These are phyloP conservation scores for Premnoplex brunnescens DNA, from an alignment of 2,797 vertebrate species.

Conservation along the genomic window DNA sequence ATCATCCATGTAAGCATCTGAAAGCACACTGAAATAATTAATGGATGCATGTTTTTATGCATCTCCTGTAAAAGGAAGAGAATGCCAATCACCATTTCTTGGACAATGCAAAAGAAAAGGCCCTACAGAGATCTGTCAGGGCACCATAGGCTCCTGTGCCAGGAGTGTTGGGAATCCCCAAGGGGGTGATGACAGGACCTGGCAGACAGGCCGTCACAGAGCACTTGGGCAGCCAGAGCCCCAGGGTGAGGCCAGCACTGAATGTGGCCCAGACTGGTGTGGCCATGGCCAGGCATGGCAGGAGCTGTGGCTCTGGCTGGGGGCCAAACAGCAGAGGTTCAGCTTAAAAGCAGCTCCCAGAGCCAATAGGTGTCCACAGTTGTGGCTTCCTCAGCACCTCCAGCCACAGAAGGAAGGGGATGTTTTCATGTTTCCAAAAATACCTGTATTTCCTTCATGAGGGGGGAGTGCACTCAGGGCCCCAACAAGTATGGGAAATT, in stretches of 20 bases:
- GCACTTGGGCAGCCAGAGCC: background rate
- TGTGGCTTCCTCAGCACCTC: background rate
- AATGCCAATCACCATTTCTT: background rate
- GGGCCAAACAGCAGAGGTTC: background rate
- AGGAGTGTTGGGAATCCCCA: accelerated
- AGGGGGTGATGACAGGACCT: background rate
- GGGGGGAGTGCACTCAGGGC: background rate
- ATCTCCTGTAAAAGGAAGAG: background rate
- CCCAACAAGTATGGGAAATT: accelerated
- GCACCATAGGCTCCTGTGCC: accelerated
- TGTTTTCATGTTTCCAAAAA: background rate
- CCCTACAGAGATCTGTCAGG: background rate
- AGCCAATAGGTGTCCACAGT: accelerated
- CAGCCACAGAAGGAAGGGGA: background rate
- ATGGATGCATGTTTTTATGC: background rate
- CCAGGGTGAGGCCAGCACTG: accelerated
- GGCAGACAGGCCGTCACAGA: background rate
- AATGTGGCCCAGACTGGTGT: accelerated
- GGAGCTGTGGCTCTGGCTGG: background rate
- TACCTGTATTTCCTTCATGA: background rate
- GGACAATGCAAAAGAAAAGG: background rate
- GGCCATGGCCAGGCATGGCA: background rate
- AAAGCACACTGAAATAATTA: background rate
- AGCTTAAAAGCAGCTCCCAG: background rate
- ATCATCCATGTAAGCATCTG: background rate